Percentiles rank a stretch among this genome's conserved stretches.
phyloP scores from a whole-genome alignment of 2,797 vertebrate species.

The Sebastes steindachneri region DNA sequence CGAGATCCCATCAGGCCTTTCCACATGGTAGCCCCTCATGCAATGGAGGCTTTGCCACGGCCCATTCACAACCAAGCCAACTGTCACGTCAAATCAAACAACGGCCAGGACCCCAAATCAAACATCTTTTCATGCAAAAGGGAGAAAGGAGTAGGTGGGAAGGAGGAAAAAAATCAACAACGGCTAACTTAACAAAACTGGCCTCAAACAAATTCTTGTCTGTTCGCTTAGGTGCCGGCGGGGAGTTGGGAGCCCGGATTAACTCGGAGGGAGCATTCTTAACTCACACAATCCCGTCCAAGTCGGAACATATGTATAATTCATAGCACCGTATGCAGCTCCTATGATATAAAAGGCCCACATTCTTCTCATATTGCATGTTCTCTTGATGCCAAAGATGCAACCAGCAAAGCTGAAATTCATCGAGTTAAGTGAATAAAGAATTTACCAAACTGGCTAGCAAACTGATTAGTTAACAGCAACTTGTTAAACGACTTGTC shows the following conservation, averaged over 20 bases:
- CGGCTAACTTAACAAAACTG: conserved; percentile 76
- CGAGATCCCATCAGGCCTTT: conserved; percentile 76
- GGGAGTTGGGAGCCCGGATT: conserved; percentile 69
- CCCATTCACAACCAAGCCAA: conserved; percentile 78
- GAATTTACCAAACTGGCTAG: conserved; percentile 1
- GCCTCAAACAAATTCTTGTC: conserved; percentile 69
- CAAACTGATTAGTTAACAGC: conserved; percentile 37
- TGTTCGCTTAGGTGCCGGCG: conserved; percentile 60
- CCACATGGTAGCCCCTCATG: conserved; percentile 75
- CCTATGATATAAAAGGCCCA: conserved; percentile 47
- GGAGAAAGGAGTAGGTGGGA: conserved; percentile 51
- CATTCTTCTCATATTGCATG: conserved; percentile 49
- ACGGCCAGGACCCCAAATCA: conserved; percentile 72
- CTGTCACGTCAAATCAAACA: conserved; percentile 81
- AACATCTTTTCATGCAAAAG: conserved; percentile 71
- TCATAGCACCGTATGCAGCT: conserved; percentile 70
- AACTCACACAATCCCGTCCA: conserved; percentile 63
- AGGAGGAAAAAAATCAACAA: conserved; percentile 53
- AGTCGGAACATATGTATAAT: conserved; percentile 75
- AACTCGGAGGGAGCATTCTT: conserved; percentile 68
- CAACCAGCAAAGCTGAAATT: conserved; percentile 6
- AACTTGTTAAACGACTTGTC: conserved; percentile 55
- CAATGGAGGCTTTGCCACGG: conserved; percentile 68
- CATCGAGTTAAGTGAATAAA: conserved; percentile 1
- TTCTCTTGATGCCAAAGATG: conserved; percentile 51